Base-by-base conservation (phyloP, 2,797 vertebrate genomes). In the Danio choprae region DNA sequence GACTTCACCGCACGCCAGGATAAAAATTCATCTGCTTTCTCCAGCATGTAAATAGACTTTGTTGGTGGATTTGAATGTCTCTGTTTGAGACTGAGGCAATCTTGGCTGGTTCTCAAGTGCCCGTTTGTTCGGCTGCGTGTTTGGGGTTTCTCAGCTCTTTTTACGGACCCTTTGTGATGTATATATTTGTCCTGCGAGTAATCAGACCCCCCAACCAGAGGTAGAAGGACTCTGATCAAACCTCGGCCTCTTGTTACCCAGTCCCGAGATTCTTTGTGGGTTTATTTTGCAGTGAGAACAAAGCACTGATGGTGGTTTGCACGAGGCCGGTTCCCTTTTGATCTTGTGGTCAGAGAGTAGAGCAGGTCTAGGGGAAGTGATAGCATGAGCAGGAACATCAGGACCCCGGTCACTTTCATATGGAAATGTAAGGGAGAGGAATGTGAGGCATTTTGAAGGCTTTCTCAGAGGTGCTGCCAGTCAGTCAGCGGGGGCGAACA, bases 331-430 rank as follows among this genome's bases (percentile, higher is more conserved):
- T 1, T 63, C 38, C 36, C 41, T 67, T 81, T 83, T 84, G 74
- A 83, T 83, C 56, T 76, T 59, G 76, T 41, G 56, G 44, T 74
- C 68, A 65, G 36, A 29, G 41, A 43, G 41, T 16, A 38, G 59
- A 50, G 64, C 56, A 59, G 68, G 69, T 53, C 64, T 68, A 12
- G 51, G 71, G 77, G 82, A 77, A 84, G 74, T 43, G 60, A 83
- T 73, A 70, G 74, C 71, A 67, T 51, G 73, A 46, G 60, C 77
- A 81, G 82, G 83, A 82, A 87, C 87, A 82, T 86, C 72, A 84
- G 75, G 82, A 77, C 83, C 79, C 50, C 51, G 81, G 50, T 74
- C 79, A 87, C 84, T 89, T 90, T 88, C 88, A 89, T 86, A 89
- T 89, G 87, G 80, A 85, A 89, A 90, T 88, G 65, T 68, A 62